Base-by-base conservation (phyloP, 2,888 invertebrate species). In the Acrobasis suavella region DNA sequence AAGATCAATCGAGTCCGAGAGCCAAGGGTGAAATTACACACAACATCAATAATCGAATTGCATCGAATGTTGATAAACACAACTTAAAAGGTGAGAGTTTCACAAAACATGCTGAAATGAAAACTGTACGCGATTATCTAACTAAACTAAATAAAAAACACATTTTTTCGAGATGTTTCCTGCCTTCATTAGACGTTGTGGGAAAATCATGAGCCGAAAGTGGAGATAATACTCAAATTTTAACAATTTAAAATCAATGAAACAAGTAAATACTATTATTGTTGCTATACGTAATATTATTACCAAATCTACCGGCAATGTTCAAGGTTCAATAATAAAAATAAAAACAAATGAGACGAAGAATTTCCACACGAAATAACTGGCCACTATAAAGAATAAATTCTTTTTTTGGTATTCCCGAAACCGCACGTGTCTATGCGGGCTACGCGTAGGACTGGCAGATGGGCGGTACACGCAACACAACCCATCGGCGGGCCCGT, bases 1-100 rank as follows among this genome's bases (percentile, higher is more conserved):
- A 86, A 85, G 72, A 82, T 70, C 75, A 76, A 76, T 76, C 69
- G 66, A 71, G 70, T 72, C 70, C 67, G 74, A 74, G 73, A 81
- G 80, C 79, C 85, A 85, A 81, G 76, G 76, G 71, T 76, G 71
- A 71, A 75, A 76, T 69, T 69, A 68, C 70, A 76, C 72, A 72
- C 71, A 67, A 67, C 70, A 72, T 72, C 71, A 73, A 72, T 69
- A 68, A 63, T 64, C 63, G 64, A 65, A 60, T 63, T 38, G 5
- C 56, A 65, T 58, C 60, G 56, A 64, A 64, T 67, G 62, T 69
- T 68, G 64, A 65, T 60, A 63, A 63, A 55, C 49, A 50, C 17
- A 15, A 58, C 16, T 54, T 32, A 61, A 32, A 32, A 55, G 16
- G 39, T 16, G 16, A 17, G 42, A n/a, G 42, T 46, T 56, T 42